These are phyloP conservation scores for Allobates femoralis DNA, from an alignment of 2,797 vertebrate species.

Conservation along the genomic window DNA sequence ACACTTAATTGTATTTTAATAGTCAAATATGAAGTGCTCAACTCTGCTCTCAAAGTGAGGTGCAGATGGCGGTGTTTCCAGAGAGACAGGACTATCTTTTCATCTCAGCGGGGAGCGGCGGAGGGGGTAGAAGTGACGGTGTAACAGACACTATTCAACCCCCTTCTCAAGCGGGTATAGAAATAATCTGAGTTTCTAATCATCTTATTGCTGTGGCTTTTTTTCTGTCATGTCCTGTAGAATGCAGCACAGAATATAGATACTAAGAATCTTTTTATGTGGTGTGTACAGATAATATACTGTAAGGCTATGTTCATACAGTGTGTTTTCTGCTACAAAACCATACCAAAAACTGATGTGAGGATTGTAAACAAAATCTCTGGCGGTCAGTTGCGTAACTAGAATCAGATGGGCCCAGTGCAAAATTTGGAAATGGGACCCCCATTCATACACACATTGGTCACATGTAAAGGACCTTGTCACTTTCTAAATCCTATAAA, in stretches of 20 bases:
- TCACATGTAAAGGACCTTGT: too few species aligned
- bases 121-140: slow-evolving; percentile 58
- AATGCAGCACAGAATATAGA: background rate
- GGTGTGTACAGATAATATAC: background rate
- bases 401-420: too few species aligned
- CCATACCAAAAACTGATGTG: too few species aligned
- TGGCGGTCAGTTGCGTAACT: too few species aligned
- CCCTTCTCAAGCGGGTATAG: slow-evolving; percentile 56
- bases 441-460: too few species aligned
- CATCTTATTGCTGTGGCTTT: slow-evolving; percentile 45
- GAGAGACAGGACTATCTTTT: slow-evolving; percentile 63
- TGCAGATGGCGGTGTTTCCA: slow-evolving; percentile 63
- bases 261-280: background rate
- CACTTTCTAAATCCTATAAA: too few species aligned
- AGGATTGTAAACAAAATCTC: too few species aligned
- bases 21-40: slow-evolving; percentile 63
- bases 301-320: too few species aligned
- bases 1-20: slow-evolving; percentile 64
- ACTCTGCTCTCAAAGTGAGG: slow-evolving; percentile 58
- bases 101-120: slow-evolving; percentile 54
- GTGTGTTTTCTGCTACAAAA: too few species aligned
- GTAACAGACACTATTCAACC: slow-evolving; percentile 47
- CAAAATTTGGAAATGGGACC: too few species aligned
- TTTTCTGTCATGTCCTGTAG: slow-evolving; percentile 17
- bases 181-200: slow-evolving; percentile 58